Base-by-base conservation (phyloP, 2,113 vertebrate species). In the Sialia sialis region DNA sequence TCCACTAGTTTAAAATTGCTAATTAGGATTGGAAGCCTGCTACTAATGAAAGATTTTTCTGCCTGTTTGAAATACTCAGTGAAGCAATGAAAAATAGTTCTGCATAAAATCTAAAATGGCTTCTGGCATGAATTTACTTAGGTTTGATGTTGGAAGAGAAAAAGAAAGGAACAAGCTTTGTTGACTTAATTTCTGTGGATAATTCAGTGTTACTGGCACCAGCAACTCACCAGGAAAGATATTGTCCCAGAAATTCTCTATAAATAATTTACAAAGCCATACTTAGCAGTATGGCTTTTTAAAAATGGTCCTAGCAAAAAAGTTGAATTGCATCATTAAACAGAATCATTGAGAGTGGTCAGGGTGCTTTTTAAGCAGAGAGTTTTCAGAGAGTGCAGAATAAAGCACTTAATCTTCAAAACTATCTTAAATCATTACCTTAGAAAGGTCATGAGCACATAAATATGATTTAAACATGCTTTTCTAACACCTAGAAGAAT, bases 381-480 rank as follows among this genome's bases (percentile, higher is more conserved):
- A 49, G 32, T 81, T 94, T 90, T 90, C 66, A 75, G 51, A 29
- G 59, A 89, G 27, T 43, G 16, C 23, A 81, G 55, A 95, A 86
- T 62, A 76, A 79, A 94, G 70, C 51, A 88, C 44, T 94, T 96
- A 94, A 97, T 94, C 89, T 92, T 59, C n/a, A 89, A 91, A 93
- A 91, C 44, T 75, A 62, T 82, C 86, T 89, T 95, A 94, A 96
- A 96, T 93, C 93, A 91, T 73, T 95, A 34, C 58, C 63, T 94
- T 85, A 90, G 84, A 96, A 97, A 97, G 94, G 94, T 95, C 94
- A 92, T 18, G 70, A 90, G 73, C 59, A 55, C 72, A 73, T 94
- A 96, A 91, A 56, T 92, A 80, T 94, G 93, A 96, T 96, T 97
- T 97, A 97, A 96, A 82, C 76, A 86, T 91, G 58, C 69, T 91